Base-by-base conservation (phyloP, 2,797 vertebrate genomes). In the Myoxocephalus aenaeus region DNA sequence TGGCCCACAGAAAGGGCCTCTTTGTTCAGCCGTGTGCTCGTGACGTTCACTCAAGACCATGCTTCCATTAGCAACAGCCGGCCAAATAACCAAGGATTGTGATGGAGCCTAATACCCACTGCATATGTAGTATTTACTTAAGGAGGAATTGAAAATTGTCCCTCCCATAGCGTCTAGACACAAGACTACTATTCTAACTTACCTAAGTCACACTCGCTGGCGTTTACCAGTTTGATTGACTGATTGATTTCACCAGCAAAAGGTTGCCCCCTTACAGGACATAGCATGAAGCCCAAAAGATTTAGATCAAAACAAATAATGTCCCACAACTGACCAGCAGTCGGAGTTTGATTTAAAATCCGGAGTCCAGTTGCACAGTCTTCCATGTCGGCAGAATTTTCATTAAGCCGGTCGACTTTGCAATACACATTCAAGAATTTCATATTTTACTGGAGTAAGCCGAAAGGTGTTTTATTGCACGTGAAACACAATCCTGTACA, bases 21-120 rank as follows among this genome's bases (percentile, higher is more conserved):
- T 94, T 95, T 95, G 94, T 95, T 94, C 90, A 78, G 82, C 53
- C 73, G 18, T 20, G 74, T 76, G 88, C 90, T 88, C 59, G 82
- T 94, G 92, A 92, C 91, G 91, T 93, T 87, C 90, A 91, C 86
- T 86, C 85, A 86, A 75, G 86, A 81, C 89, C 87, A 73, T 73
- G 87, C 92, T 88, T 93, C 92, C 92, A 94, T 94, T 93, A 93
- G 93, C 90, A 88, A 77, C 88, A 83, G 89, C 64, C 90, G 89
- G 90, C 90, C 89, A 92, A 95, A 95, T 93, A 94, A 92, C 91
- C 86, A 90, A 86, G 90, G 93, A 94, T 94, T 93, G 94, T 93
- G 92, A 93, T 89, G 90, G 89, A 87, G 89, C 89, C 90, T 93
- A 94, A 93, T 94, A 88, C 86, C 86, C 90, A 75, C 91, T 89